Evolutionary conservation across 92 coral and sea anemone species (phyloP), one percentile per base, ranked within the genome.

Genomic region (Isaurus tuberculatus): DNA sequence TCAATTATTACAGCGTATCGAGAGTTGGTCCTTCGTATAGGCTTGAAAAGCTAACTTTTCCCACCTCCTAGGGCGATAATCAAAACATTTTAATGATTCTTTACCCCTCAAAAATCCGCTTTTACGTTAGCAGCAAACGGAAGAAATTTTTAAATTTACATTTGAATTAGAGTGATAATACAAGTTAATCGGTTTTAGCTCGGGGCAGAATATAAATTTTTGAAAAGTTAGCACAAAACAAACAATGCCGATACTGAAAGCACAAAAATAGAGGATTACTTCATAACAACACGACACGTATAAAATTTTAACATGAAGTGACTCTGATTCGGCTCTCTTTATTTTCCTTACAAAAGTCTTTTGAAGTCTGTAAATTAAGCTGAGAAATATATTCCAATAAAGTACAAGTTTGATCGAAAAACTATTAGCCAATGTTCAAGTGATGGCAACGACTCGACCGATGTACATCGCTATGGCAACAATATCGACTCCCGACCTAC

Each of bases 171-270:
- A 31, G 34, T 22, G 69, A 28, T 16, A 32, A 75, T 25, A 42
- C 19, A 60, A 29, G 27, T 26, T 0, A 37, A n/a, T 74, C 28
- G 40, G 15, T 28, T 77, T 10, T 58, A n/a, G 82, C 82, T 77
- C 58, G 51, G 4, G 70, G 82, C 82, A 77, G 28, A n/a, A 55
- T 33, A n/a, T 14, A 27, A 22, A 34, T 68, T 64, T 51, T 27
- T 28, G 8, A 58, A 49, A 17, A 29, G 27, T 64, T 30, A 14
- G 17, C 16, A 74, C 26, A 51, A 19, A 40, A 53, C 53, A 46
- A 74, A 74, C 27, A 72, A 25, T 13, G 29, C 80, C 6, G 7
- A 34, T 14, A 11, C 7, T 16, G 6, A 19, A 20, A 3, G 30
- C 11, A 26, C 43, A 25, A 53, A 31, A 32, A 19, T 3, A 14